Percentiles rank a stretch among this genome's conserved stretches.
Evolutionary conservation across 2,797 vertebrate genomes (phyloP).

Genomic region (Buphagus erythrorhynchus): DNA sequence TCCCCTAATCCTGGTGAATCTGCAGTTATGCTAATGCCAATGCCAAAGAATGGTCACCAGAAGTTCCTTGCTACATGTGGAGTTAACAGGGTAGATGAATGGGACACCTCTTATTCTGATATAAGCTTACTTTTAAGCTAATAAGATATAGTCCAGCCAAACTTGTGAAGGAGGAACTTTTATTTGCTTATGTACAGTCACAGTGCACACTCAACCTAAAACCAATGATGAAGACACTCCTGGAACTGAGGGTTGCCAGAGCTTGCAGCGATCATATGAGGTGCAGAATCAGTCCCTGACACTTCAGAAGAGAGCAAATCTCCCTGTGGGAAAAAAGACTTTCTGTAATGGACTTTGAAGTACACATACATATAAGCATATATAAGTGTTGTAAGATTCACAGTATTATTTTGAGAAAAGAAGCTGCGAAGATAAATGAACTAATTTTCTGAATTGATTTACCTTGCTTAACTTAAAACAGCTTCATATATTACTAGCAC

Average conservation of each 20-base stretch:
- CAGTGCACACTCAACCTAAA: not conserved
- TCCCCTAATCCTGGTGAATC: not conserved
- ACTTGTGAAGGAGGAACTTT: not conserved
- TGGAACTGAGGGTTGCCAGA: not conserved
- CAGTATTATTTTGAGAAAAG: conserved; percentile 11
- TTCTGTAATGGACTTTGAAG: not conserved
- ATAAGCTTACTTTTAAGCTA: not conserved
- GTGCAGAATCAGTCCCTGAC: not conserved
- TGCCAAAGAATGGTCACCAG: not conserved
- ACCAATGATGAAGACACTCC: not conserved
- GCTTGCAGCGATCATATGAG: not conserved
- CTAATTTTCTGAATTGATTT: conserved; percentile 50
- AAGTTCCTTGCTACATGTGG: not conserved
- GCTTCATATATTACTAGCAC: conserved; percentile 4
- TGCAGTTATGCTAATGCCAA: not conserved
- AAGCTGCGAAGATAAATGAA: conserved; percentile 32
- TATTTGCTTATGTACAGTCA: not conserved
- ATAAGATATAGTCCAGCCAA: not conserved
- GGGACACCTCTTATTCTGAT: not conserved
- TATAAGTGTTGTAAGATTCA: not conserved
- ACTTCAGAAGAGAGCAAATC: not conserved
- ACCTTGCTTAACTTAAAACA: conserved; percentile 12
- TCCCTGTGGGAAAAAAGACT: not conserved
- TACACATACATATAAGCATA: not conserved
- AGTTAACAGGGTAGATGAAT: not conserved